Evolutionary conservation across 1,140 invertebrate species (phyloP), one percentile per base, ranked within the genome.

Genomic region (Paramacrobiotus metropolitanus): DNA sequence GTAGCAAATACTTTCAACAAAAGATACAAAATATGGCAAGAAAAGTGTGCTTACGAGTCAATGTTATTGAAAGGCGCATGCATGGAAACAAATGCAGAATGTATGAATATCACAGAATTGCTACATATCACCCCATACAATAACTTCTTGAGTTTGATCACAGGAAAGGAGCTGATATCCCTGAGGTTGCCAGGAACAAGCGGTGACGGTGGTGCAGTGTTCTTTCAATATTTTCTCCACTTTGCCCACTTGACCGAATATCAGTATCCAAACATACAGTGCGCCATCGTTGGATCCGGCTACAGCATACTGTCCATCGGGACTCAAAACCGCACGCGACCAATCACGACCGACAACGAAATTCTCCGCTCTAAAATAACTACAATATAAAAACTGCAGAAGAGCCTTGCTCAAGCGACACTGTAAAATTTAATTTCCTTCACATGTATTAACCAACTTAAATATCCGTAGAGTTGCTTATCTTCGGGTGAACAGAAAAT

Each of bases 341-440:
- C 84, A 95, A 76, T 97, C 93, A 74, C 85, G 91, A 31, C 86
- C 86, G 60, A 95, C 85, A 77, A 89, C 89, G 73, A 96, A 95
- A 31, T 83, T 83, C 66, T 95, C 91, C 69, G 85, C 84, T 72
- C 89, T 93, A 75, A 30, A 77, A 76, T 67, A 61, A 62, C 62
- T 60, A 62, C 67, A n/a, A n/a, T n/a, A n/a, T n/a, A n/a, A n/a
- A n/a, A n/a, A n/a, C n/a, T n/a, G n/a, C n/a, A n/a, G n/a, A n/a
- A n/a, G 20, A 2, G 15, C 73, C 79, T 80, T 77, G 88, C 89
- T 82, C 83, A 74, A 90, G 92, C 59, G 87, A 87, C 62, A 81
- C 78, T 62, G 24, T 20, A 44, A 61, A 21, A 29, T 18, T 24
- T 59, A 59, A n/a, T n/a, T n/a, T n/a, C n/a, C n/a, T n/a, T n/a